These are phyloP conservation scores for Malurus alboscapulatus DNA, from an alignment of 2,113 vertebrate genomes.

Conservation along the genomic window DNA sequence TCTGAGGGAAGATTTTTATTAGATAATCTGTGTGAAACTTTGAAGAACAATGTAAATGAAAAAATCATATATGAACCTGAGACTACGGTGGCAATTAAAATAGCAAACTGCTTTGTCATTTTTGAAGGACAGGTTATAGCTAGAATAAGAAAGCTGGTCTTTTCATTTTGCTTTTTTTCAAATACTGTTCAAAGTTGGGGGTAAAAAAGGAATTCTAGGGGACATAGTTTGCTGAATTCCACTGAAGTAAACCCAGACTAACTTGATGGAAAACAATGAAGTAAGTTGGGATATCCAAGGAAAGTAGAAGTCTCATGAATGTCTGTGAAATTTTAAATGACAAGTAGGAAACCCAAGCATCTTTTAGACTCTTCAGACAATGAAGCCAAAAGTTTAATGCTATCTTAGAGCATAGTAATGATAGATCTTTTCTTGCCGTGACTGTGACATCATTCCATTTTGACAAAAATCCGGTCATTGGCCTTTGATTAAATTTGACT, in stretches of 20 bases:
- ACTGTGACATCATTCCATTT: not conserved
- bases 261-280: not conserved
- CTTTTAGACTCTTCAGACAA: not conserved
- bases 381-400: not conserved
- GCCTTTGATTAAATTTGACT: not conserved
- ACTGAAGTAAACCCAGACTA: not conserved
- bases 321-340: not conserved
- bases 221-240: not conserved
- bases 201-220: not conserved
- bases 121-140: not conserved
- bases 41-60: conserved; percentile 30
- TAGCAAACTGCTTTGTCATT: not conserved
- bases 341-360: not conserved
- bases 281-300: not conserved
- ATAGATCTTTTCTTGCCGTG: not conserved
- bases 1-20: conserved; percentile 54
- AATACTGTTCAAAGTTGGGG: not conserved
- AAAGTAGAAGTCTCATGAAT: not conserved
- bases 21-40: conserved; percentile 38
- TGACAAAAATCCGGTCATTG: not conserved
- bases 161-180: not conserved
- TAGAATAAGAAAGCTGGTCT: not conserved
- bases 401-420: not conserved
- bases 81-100: not conserved
- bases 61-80: conserved; percentile 6